Conservation (phyloP, 2,888 invertebrate genomes). For the Parelbella ahira region DNA sequence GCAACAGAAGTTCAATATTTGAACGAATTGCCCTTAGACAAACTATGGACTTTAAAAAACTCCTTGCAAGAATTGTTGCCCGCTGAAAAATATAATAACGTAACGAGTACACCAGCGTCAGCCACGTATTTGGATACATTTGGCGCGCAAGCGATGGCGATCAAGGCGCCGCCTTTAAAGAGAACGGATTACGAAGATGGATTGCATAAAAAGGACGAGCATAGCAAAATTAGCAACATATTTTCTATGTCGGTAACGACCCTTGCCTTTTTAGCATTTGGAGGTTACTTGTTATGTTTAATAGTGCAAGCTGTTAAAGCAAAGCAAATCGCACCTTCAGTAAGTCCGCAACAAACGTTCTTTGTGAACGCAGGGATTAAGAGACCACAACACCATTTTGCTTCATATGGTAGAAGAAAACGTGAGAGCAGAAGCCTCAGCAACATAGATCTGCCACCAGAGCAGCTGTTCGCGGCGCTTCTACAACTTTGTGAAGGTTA, state of each 20-base stretch:
- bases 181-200: constrained; percentile 73
- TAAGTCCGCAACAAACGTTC: constrained; percentile 50
- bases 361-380: constrained; percentile 65
- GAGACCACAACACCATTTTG: constrained; percentile 60
- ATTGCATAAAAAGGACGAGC: constrained; percentile 65
- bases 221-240: constrained; percentile 85
- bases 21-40: constrained; percentile 85
- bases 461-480: constrained; percentile 73
- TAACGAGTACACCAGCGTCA: constrained; percentile 44
- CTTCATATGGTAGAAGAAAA: constrained; percentile 58
- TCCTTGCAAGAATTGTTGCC: constrained; percentile 57
- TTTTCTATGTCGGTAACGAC: constrained; percentile 90
- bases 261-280: constrained; percentile 90
- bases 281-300: constrained; percentile 89
- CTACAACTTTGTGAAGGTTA: constrained; percentile 80
- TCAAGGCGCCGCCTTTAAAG: constrained; percentile 55
- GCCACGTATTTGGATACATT: constrained; percentile 50
- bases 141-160: constrained; percentile 67
- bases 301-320: constrained; percentile 87
- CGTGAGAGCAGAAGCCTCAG: constrained; percentile 36
- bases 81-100: constrained; percentile 46
- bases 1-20: constrained; percentile 74
- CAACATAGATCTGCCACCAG: constrained; percentile 55
- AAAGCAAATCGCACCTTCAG: constrained; percentile 68
- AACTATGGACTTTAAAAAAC: constrained; percentile 82